Evolutionary conservation across 2,888 invertebrate species (phyloP).

Genomic region (Leptopilina drosophilae): DNA sequence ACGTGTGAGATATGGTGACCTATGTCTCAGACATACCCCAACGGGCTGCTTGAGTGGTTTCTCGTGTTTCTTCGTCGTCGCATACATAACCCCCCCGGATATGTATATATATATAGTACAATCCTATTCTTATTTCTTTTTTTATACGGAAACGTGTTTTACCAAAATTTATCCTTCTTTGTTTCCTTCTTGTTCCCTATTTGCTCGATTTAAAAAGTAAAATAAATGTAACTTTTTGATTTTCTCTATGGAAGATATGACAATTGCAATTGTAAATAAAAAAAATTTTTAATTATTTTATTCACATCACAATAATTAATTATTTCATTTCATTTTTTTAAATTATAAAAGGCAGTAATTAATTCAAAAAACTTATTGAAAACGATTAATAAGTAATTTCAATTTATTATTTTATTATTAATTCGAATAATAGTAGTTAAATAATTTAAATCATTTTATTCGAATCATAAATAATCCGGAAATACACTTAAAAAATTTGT

Average conservation of each 20-base stretch:
- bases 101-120: conserved; percentile 1
- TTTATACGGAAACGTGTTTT: neutral
- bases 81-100: conserved; percentile 26
- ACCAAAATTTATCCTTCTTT: neutral
- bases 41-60: conserved; percentile 47
- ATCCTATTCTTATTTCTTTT: conserved; percentile 4
- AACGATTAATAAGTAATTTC: too few relatives aligned
- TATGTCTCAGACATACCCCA: conserved; percentile 44
- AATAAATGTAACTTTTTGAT: conserved; percentile 2
- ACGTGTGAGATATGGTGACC: conserved; percentile 25
- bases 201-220: neutral
- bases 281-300: too few relatives aligned
- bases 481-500: too few relatives aligned
- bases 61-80: conserved; percentile 46
- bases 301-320: too few relatives aligned
- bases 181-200: neutral
- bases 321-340: too few relatives aligned
- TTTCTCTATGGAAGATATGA: neutral
- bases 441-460: too few relatives aligned
- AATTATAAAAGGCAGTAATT: too few relatives aligned
- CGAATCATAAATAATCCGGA: too few relatives aligned
- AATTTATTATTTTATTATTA: too few relatives aligned
- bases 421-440: too few relatives aligned
- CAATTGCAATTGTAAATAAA: too few relatives aligned
- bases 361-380: too few relatives aligned